phyloP scores from a whole-genome alignment of 1,140 invertebrate genomes.

The Lineus longissimus region DNA sequence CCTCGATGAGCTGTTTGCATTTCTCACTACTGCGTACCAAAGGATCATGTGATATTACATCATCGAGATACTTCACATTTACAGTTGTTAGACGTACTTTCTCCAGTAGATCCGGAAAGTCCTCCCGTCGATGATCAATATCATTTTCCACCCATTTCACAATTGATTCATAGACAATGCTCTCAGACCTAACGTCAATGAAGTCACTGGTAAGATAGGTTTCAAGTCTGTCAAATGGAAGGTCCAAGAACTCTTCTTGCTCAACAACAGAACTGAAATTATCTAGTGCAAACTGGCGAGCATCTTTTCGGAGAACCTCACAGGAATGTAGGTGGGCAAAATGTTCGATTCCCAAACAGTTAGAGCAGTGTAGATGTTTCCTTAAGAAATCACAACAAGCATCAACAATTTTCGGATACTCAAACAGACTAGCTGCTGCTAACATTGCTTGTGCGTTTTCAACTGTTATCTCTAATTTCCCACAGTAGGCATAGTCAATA shows the following conservation, averaged over 20 bases:
- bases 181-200: constrained; percentile 50
- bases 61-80: constrained; percentile 31
- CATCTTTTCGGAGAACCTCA: constrained; percentile 42
- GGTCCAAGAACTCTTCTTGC: constrained; percentile 49
- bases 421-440: constrained; percentile 51
- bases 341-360: constrained; percentile 53
- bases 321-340: constrained; percentile 51
- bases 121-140: constrained; percentile 38
- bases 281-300: constrained; percentile 46
- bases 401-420: constrained; percentile 53
- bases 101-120: constrained; percentile 40
- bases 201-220: constrained; percentile 46
- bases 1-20: constrained; percentile 38
- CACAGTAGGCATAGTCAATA: constrained; percentile 53
- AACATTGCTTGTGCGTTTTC: constrained; percentile 54
- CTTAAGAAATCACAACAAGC: constrained; percentile 50
- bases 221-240: constrained; percentile 42
- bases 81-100: constrained; percentile 45
- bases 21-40: constrained; percentile 36
- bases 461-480: constrained; percentile 48
- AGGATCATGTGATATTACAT: constrained; percentile 34
- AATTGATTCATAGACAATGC: constrained; percentile 53
- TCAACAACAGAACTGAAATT: constrained; percentile 51
- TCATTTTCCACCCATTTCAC: constrained; percentile 52
- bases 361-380: constrained; percentile 50